Evolutionary conservation across 2,113 vertebrate genomes (phyloP), one percentile per base, ranked within the genome.

Genomic region (Thomomys bottae): DNA sequence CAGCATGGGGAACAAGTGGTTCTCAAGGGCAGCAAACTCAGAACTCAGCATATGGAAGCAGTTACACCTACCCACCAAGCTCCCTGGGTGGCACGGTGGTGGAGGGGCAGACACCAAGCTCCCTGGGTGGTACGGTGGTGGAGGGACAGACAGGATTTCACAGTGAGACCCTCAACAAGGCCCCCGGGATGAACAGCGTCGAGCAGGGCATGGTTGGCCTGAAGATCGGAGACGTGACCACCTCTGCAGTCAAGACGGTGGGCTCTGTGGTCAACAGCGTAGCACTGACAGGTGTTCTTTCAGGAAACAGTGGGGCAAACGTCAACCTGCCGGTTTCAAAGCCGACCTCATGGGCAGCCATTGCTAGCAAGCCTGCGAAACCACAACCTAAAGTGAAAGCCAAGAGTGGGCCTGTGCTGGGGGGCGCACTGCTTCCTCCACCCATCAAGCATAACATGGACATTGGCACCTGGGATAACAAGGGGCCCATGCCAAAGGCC

Each of bases 361-460:
- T 99, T 66, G 99, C 99, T 93, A 99, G 99, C 96, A 99, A 99
- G 84, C 99, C 99, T 1, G 99, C 99, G 14, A 99, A 99, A 90
- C 98, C 98, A 78, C 99, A 99, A 96, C 98, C 99, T 71, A 99
- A 99, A 97, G 96, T 98, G 92, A 99, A 99, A 97, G 96, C 98
- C 87, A 99, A 99, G 97, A 96, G 98, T 0, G 99, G 99, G 79
- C 98, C 99, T 93, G 96, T 97, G 84, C 96, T 98, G 0, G 98
- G 98, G 42, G 98, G 98, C 11, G 97, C 98, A 0, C 97, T 99
- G 72, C 99, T 98, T 28, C 99, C 99, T 1, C 99, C 99, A 0
- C 99, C 99, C 49, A 99, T 99, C 96, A 99, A 99, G 97, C 99
- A 99, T 97, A 99, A 99, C 93, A 99, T 99, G 99, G 99, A 99